A percentile compares a stretch with the other conserved stretches of the same genome.
phyloP scores from a whole-genome alignment of 2,888 invertebrate genomes.

The Stramonita haemastoma region DNA sequence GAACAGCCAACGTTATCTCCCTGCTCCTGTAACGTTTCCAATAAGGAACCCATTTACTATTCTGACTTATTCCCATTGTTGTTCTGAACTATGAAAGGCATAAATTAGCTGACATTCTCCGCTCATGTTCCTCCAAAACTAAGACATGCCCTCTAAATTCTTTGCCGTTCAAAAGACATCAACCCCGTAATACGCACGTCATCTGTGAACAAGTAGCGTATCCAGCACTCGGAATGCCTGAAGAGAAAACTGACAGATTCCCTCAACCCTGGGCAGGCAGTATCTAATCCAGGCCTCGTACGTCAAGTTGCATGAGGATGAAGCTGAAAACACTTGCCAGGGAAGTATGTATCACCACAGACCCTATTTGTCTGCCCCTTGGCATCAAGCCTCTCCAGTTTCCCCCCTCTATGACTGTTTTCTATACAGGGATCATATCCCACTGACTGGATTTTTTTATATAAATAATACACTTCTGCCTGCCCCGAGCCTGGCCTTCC shows the following conservation, averaged over 20 bases:
- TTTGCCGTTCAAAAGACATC: too few species aligned
- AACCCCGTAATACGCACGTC: background rate
- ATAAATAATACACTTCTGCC: background rate
- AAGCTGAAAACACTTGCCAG: background rate
- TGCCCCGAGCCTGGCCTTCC: background rate
- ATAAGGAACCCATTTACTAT: background rate
- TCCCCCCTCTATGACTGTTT: background rate
- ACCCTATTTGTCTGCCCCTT: background rate
- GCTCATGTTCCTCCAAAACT: background rate
- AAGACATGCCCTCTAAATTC: too few species aligned
- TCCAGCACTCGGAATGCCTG: background rate
- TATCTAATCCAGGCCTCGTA: background rate
- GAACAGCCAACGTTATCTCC: background rate
- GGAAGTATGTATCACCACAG: background rate
- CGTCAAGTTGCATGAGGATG: background rate
- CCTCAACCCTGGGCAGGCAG: background rate
- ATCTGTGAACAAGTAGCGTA: background rate
- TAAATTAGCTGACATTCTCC: too few species aligned
- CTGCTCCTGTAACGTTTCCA: slow-evolving; percentile 2
- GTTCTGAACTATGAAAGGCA: background rate
- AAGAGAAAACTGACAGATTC: background rate
- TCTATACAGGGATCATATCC: background rate
- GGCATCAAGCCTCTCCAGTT: slow-evolving; percentile 6
- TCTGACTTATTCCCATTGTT: slow-evolving; percentile 15
- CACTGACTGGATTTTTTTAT: background rate